Conservation (phyloP, 2,113 vertebrate species). For the Phrynocephalus versicolor region DNA sequence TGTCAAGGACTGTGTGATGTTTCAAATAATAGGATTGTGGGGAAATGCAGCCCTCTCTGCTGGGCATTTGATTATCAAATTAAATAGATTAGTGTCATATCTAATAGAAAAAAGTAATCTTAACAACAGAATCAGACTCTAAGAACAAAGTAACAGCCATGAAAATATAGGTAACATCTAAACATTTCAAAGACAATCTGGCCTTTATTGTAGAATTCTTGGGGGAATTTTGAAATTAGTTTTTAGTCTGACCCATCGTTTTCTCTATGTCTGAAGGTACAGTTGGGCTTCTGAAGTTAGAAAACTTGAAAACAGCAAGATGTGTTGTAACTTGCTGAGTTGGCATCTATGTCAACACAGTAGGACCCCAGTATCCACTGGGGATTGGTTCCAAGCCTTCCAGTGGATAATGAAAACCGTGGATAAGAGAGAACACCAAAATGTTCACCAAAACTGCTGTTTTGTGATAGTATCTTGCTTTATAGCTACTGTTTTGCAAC, state of each 20-base stretch:
- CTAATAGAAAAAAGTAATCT: background rate
- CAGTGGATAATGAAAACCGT: no score
- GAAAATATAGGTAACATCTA: background rate
- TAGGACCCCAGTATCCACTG: no score
- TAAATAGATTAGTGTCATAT: background rate
- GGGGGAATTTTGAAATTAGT: constrained; percentile 1
- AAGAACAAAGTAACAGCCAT: background rate
- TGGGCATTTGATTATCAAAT: background rate
- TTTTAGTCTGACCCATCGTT: background rate
- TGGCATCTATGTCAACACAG: no score
- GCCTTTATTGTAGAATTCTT: background rate
- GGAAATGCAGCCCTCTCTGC: background rate
- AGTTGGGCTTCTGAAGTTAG: constrained; percentile 7
- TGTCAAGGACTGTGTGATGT: background rate
- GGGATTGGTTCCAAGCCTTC: no score
- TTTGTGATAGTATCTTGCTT: no score
- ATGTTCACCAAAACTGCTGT: no score
- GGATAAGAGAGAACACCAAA: no score
- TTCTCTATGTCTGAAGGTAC: background rate
- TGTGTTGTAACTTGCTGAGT: no score
- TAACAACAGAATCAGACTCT: background rate
- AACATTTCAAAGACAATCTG: background rate
- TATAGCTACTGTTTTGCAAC: no score
- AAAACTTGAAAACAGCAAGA: background rate
- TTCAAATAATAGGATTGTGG: background rate